A percentile compares a stretch with the other conserved stretches of the same genome.
phyloP scores from a whole-genome alignment of 1,140 invertebrate genomes.

The Lanistes nyassanus region DNA sequence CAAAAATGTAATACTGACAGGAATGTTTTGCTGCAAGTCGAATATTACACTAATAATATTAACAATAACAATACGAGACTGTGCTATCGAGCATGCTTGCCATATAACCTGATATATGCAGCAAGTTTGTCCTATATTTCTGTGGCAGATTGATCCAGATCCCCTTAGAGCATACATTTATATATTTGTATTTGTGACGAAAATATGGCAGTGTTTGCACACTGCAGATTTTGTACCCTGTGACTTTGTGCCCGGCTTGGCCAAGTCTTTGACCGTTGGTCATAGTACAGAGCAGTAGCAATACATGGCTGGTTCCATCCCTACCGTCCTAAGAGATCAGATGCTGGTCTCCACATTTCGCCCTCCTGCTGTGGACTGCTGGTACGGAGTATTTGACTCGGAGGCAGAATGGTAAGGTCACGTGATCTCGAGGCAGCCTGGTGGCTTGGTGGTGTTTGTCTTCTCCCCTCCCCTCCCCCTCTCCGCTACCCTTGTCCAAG shows the following conservation, averaged over 20 bases:
- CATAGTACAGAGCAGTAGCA: not conserved
- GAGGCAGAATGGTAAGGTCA: not conserved
- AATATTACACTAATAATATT: no score
- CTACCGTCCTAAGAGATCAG: not conserved
- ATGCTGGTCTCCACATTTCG: not conserved
- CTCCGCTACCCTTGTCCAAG: not conserved
- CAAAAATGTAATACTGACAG: no score
- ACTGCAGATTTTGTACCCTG: not conserved
- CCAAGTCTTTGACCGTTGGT: not conserved
- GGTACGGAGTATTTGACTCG: not conserved
- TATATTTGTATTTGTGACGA: not conserved
- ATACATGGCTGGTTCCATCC: slow-evolving; percentile 9
- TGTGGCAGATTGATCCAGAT: not conserved
- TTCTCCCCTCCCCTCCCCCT: no score
- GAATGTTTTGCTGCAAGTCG: no score
- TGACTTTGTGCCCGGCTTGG: not conserved
- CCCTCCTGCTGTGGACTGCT: slow-evolving; percentile 5
- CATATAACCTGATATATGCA: not conserved
- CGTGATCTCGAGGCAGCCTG: not conserved
- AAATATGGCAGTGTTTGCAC: not conserved
- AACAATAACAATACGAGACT: no score
- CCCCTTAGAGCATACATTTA: not conserved
- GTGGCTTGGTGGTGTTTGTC: not conserved
- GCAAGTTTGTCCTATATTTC: not conserved
- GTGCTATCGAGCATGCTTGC: no score